Evolutionary conservation across 2,888 invertebrate genomes (phyloP).

Genomic region (Serripes groenlandicus): DNA sequence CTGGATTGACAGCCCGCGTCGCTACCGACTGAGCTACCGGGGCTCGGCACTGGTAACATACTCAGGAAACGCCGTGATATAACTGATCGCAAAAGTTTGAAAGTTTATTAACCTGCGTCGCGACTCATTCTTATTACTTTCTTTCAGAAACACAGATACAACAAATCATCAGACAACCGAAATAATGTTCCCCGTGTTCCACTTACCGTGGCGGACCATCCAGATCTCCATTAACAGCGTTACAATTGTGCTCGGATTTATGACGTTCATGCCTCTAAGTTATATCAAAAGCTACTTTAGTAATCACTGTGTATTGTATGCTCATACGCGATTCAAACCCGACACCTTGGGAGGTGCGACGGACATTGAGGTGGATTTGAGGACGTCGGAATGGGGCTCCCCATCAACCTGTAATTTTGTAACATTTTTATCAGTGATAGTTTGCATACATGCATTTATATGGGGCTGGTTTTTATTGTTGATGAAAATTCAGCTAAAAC

Average conservation of each 20-base stretch:
- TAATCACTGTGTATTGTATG: constrained; percentile 57
- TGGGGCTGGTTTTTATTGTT: constrained; percentile 67
- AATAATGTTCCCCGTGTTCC: not conserved
- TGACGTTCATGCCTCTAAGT: constrained; percentile 59
- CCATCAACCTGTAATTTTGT: constrained; percentile 43
- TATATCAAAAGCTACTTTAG: constrained; percentile 50
- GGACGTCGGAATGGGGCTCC: constrained; percentile 49
- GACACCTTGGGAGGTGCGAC: too few relatives aligned
- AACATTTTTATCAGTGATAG: constrained; percentile 54
- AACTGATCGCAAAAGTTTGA: too few relatives aligned
- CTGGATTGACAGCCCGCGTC: too few relatives aligned
- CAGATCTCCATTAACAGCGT: constrained; percentile 47
- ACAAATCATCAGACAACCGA: too few relatives aligned
- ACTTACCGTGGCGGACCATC: constrained; percentile 44
- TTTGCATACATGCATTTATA: constrained; percentile 64
- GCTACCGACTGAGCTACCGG: too few relatives aligned
- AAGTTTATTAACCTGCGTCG: too few relatives aligned
- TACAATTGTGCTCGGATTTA: constrained; percentile 56
- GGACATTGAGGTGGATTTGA: constrained; percentile 40
- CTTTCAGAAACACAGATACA: too few relatives aligned
- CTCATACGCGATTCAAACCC: constrained; percentile 31
- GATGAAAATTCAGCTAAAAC: constrained; percentile 51
- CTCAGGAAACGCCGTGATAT: too few relatives aligned
- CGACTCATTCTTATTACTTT: too few relatives aligned
- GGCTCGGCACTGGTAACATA: too few relatives aligned